phyloP scores from a whole-genome alignment of 2,113 vertebrate species.

The Todiramphus chloris region DNA sequence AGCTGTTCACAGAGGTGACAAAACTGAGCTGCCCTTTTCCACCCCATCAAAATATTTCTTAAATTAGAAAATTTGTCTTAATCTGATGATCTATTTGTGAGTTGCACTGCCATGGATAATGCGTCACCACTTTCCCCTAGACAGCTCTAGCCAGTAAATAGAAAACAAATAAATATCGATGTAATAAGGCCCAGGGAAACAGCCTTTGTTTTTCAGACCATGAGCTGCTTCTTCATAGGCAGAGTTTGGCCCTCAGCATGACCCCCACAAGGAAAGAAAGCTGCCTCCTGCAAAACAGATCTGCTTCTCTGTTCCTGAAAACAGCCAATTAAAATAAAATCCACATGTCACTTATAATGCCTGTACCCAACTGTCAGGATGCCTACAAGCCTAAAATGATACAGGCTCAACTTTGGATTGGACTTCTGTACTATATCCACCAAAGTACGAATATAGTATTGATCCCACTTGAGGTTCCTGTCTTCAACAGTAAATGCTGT shows the following conservation, averaged over 20 bases:
- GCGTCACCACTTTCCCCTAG: background rate
- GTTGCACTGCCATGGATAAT: background rate
- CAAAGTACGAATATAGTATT: background rate
- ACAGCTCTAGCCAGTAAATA: background rate
- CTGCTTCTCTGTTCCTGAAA: background rate
- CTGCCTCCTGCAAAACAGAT: background rate
- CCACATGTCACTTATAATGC: background rate
- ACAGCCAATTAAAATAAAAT: background rate
- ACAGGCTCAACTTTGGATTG: background rate
- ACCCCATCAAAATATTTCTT: conserved; percentile 61
- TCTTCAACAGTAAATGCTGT: background rate
- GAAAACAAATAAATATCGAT: background rate
- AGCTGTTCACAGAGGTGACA: conserved; percentile 42
- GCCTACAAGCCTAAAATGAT: background rate
- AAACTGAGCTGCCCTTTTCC: conserved; percentile 63
- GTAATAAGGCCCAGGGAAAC: background rate
- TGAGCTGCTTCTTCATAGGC: background rate
- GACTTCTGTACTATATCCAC: background rate
- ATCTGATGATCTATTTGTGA: conserved; percentile 33
- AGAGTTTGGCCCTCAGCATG: background rate
- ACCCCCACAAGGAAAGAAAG: background rate
- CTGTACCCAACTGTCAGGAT: background rate
- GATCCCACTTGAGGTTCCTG: background rate
- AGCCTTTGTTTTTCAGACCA: background rate
- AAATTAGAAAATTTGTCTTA: conserved; percentile 74